Base-by-base conservation (phyloP, 2,797 vertebrate genomes). In the Bufotes viridis region DNA sequence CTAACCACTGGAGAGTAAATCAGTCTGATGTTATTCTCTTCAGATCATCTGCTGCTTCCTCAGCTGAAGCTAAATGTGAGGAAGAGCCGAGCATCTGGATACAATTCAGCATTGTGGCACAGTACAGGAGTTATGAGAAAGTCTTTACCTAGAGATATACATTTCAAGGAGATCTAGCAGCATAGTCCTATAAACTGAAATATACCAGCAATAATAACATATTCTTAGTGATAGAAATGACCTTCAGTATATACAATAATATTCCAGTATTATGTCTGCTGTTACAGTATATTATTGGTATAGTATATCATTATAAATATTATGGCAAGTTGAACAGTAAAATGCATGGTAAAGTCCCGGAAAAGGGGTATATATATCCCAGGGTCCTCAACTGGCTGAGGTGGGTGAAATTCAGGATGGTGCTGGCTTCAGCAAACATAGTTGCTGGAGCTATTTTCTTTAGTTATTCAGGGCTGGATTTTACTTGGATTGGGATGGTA, bases 21-120 rank as follows among this genome's bases (percentile, higher is more conserved):
- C 85, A 87, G 88, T 82, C 55, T 87, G 65, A 87, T 89, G 81
- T 87, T 87, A 87, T 89, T 84, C 88, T 89, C 74, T 57, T 80
- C 85, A 89, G 85, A 83, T 89, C 84, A 89, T 89, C 88, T 87
- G 85, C 85, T 89, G 88, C 85, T 89, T 87, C 58, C 82, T 87
- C 85, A 86, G 81, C 88, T 89, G 84, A 74, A 87, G 85, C 79
- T 85, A 82, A 86, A 86, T 85, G 74, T 78, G 34, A 86, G 29
- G 26, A 86, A 86, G 24, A 81, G 72, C 51, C n/a, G 18, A 82
- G 84, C 84, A 86, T 89, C 88, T 89, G 88, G 78, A 89, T 85
- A 58, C 70, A 86, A 82, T 86, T 86, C 78, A 49, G 67, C 69
- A 60, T 81, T 69, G 80, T 61, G 76, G 65, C 51, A 57, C 3